Conservation (phyloP, 2,113 vertebrate genomes). For the Amblyopsis rosae region DNA sequence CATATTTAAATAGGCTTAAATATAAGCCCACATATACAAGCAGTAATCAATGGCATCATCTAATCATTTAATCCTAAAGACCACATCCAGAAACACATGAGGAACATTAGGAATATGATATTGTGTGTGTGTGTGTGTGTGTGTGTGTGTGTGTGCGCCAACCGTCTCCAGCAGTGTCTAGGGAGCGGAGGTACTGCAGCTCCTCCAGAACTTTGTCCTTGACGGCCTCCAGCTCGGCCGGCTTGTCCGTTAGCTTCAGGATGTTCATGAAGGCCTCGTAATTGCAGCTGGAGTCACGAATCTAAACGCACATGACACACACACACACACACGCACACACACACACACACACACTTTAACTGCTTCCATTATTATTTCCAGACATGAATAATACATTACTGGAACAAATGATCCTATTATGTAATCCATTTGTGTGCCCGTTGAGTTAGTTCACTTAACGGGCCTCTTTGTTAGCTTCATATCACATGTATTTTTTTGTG, state of each 20-base stretch:
- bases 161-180: constrained; percentile 98
- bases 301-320: constrained; percentile 71
- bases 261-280: constrained; percentile 99
- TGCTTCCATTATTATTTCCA: neutral
- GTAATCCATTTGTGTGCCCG: too few relatives aligned
- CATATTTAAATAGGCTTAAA: too few relatives aligned
- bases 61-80: too few relatives aligned
- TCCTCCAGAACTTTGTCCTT: constrained; percentile 97
- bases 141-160: constrained; percentile 25
- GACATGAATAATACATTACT: neutral
- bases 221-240: constrained; percentile 92
- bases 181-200: constrained; percentile 94
- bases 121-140: neutral
- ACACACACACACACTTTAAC: neutral
- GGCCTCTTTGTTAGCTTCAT: too few relatives aligned
- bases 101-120: neutral
- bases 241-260: constrained; percentile 95
- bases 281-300: constrained; percentile 96
- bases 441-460: neutral
- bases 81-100: too few relatives aligned
- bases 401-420: too few relatives aligned
- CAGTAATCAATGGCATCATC: too few relatives aligned
- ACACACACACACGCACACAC: neutral
- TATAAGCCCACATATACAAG: too few relatives aligned
- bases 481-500: too few relatives aligned